Evolutionary conservation across 2,797 vertebrate genomes (phyloP), one percentile per base, ranked within the genome.

Genomic region (Diglossa cyanea): DNA sequence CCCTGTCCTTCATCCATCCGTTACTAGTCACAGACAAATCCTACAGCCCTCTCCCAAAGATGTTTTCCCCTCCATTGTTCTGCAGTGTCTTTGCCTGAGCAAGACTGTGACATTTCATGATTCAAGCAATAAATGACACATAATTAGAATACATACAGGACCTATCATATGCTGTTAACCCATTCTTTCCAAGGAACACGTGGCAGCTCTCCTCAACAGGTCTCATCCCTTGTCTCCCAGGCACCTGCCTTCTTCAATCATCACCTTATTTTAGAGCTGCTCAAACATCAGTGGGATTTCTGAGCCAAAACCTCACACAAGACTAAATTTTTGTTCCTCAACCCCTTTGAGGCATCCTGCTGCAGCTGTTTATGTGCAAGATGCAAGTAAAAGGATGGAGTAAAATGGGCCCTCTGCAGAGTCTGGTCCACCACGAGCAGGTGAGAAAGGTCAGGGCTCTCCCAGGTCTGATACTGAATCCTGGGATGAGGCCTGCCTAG

Each of bases 1-100:
- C 40, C 26, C 9, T 11, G 25, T 13, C 5, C 11, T 8, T 21
- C 2, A 0, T 6, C 10, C n/a, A 12, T 14, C 40, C 2, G 0
- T 16, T 31, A 4, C 44, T 31, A 7, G 2, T n/a, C 14, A 19
- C 61, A 30, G 17, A 8, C 13, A 16, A 37, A 8, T 37, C n/a
- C 62, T 82, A 44, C 10, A 40, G 30, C 33, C 28, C 71, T 68
- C 30, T 66, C 40, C 19, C 23, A 37, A 6, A 61, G 35, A 2
- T 17, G 10, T 4, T 53, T 62, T 68, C 11, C 17, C 33, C 9
- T 62, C 23, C 30, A 4, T 40, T 79, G n/a, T 19, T 77, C 40
- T 61, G 18, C 57, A 23, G 10, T 39, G n/a, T 19, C 39, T 75
- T 84, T 86, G 37, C 25, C 42, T 53, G 31, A 92, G 18, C 24